Conservation (phyloP, 35 echinoderm and acorn worm species). For the Acanthaster planci region DNA sequence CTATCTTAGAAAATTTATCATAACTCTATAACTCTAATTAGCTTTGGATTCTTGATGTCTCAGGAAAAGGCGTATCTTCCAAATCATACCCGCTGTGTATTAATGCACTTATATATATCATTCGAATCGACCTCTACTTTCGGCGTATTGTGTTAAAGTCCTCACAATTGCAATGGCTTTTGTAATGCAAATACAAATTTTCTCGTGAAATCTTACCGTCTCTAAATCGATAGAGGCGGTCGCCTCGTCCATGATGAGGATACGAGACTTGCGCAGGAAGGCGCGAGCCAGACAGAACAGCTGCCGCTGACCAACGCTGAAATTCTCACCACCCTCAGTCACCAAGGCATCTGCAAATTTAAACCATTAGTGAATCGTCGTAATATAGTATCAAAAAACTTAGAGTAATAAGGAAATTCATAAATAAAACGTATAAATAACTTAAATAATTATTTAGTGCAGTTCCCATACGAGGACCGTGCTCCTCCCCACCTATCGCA, state of each 20-base stretch:
- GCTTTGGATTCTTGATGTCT: neutral
- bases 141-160: too few relatives aligned
- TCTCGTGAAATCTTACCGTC: constrained; percentile 20
- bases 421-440: too few relatives aligned
- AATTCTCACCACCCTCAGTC: constrained; percentile 22
- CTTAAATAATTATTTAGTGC: too few relatives aligned
- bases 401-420: neutral
- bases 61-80: neutral
- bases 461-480: too few relatives aligned
- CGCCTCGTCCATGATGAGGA: constrained; percentile 45
- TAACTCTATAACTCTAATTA: neutral
- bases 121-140: too few relatives aligned
- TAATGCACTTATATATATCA: too few relatives aligned
- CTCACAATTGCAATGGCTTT: too few relatives aligned
- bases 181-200: too few relatives aligned
- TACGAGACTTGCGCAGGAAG: constrained; percentile 8
- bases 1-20: neutral
- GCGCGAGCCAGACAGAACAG: constrained; percentile 48
- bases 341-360: constrained; percentile 11
- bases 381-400: neutral
- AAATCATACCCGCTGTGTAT: neutral
- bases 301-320: constrained; percentile 46
- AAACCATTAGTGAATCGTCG: neutral
- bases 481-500: neutral
- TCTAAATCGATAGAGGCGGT: constrained; percentile 28